Conservation (phyloP, 2,113 vertebrate genomes). For the Xiphophorus couchianus region DNA sequence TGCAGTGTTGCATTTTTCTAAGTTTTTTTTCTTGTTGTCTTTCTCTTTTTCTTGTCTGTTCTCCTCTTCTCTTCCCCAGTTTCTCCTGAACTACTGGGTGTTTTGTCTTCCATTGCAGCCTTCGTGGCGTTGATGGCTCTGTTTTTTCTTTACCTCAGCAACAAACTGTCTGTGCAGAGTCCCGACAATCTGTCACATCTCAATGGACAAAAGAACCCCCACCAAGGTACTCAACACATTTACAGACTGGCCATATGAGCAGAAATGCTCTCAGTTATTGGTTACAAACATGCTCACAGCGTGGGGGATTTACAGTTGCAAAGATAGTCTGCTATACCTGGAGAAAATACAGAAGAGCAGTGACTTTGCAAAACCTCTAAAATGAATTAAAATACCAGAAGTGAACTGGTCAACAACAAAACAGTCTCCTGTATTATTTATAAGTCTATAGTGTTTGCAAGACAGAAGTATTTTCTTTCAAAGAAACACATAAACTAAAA, state of each 20-base stretch:
- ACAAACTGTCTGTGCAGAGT: slow-evolving; percentile 94
- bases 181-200: slow-evolving; percentile 87
- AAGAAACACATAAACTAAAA: background rate
- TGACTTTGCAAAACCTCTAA: no score
- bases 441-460: background rate
- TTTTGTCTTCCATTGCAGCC: slow-evolving; percentile 92
- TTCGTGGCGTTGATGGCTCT: slow-evolving; percentile 93
- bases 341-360: no score
- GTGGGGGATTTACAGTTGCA: no score
- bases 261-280: background rate
- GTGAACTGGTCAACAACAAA: no score
- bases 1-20: background rate
- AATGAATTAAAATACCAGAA: no score
- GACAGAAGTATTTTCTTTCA: background rate
- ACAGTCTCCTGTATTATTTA: background rate
- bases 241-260: background rate
- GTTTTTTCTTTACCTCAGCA: slow-evolving; percentile 97
- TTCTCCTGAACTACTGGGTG: slow-evolving; percentile 95
- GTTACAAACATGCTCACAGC: background rate
- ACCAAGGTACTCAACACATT: slow-evolving; percentile 82
- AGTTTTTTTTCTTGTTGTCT: background rate
- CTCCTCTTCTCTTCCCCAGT: slow-evolving; percentile 82
- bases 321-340: no score
- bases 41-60: slow-evolving; percentile 1
- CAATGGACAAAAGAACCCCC: slow-evolving; percentile 81